phyloP scores from a whole-genome alignment of 1,140 invertebrate species.

The Drosophila kurseongensis region DNA sequence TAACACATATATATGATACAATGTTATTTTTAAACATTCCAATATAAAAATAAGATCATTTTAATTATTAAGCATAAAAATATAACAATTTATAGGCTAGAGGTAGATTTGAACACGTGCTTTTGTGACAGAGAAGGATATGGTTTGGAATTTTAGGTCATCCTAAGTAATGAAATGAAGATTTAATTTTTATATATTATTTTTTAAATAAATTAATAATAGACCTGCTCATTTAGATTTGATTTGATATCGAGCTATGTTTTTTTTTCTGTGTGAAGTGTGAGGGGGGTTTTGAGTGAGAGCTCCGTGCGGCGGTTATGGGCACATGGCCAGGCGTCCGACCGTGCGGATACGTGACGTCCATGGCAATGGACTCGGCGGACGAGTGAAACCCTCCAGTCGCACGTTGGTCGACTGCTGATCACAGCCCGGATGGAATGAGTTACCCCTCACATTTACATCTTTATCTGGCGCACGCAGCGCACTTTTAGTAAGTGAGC shows the following conservation, averaged over 20 bases:
- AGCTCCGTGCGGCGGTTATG: constrained; percentile 41
- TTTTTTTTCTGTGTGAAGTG: background rate
- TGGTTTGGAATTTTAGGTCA: too few relatives aligned
- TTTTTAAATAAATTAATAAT: too few relatives aligned
- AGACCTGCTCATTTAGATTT: too few relatives aligned
- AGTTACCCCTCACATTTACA: constrained; percentile 69
- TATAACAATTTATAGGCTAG: too few relatives aligned
- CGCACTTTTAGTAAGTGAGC: background rate
- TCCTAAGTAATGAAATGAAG: too few relatives aligned
- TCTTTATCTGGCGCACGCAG: constrained; percentile 81
- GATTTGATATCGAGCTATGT: background rate
- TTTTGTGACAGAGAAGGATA: too few relatives aligned
- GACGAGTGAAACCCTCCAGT: constrained; percentile 37
- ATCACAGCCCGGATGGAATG: constrained; percentile 6
- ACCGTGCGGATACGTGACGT: constrained; percentile 30
- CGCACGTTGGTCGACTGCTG: constrained; percentile 29
- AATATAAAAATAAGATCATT: too few relatives aligned
- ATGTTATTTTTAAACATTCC: too few relatives aligned
- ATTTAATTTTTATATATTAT: too few relatives aligned
- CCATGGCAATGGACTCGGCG: constrained; percentile 57
- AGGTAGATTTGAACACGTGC: too few relatives aligned
- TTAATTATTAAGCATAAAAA: too few relatives aligned
- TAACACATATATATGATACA: too few relatives aligned
- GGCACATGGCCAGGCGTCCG: constrained; percentile 60
- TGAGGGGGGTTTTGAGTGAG: constrained; percentile 7